A percentile compares a stretch with the other conserved stretches of the same genome.
These are phyloP conservation scores for Venustoraphidia nigricollis DNA, from an alignment of 2,888 invertebrate species.

Conservation along the genomic window DNA sequence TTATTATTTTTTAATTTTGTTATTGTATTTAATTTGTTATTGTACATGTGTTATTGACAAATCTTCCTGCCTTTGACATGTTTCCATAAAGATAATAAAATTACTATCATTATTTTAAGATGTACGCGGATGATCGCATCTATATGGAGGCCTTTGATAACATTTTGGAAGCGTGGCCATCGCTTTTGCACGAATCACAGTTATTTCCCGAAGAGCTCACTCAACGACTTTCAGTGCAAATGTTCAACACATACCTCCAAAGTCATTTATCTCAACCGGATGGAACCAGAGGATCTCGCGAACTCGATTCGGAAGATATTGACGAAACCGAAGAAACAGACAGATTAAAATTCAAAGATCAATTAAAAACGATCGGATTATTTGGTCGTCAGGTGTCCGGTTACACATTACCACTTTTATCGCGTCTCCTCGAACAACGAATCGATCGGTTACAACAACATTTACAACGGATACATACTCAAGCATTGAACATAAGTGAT, in stretches of 20 bases:
- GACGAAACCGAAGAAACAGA: conserved; percentile 50
- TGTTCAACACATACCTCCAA: conserved; percentile 68
- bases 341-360: conserved; percentile 47
- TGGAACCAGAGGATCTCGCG: conserved; percentile 38
- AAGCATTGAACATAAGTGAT: conserved; percentile 24
- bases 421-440: conserved; percentile 24
- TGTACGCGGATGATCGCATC: conserved; percentile 21
- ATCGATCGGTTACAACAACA: conserved; percentile 21
- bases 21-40: no score
- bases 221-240: conserved; percentile 29
- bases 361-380: conserved; percentile 57
- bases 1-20: no score
- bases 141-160: conserved; percentile 54
- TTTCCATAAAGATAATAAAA: no score
- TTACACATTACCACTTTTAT: conserved; percentile 38
- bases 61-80: no score
- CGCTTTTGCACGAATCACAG: conserved; percentile 31
- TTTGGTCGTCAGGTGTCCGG: conserved; percentile 45
- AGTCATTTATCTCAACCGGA: conserved; percentile 71
- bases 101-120: no score
- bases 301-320: conserved; percentile 35
- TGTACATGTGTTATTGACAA: no score
- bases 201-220: conserved; percentile 26
- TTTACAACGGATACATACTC: conserved; percentile 23
- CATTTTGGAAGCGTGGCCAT: conserved; percentile 51